Evolutionary conservation across 2,888 invertebrate genomes (phyloP), one percentile per base, ranked within the genome.

Genomic region (Cantharis nigra): DNA sequence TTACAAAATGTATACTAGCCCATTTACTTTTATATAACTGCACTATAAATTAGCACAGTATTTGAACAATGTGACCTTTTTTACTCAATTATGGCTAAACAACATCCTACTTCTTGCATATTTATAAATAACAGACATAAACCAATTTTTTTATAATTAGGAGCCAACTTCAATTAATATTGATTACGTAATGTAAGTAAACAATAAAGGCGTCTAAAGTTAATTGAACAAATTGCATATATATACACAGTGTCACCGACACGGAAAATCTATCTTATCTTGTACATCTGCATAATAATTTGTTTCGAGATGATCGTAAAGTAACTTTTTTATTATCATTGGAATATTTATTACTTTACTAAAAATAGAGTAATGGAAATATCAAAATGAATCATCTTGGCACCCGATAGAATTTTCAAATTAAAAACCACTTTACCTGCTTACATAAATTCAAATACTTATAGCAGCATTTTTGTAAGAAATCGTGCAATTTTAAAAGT

Each of bases 31-130:
- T 23, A 67, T 67, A 67, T 20, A 67, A 67, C 23, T 67, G 65
- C 65, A 67, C 23, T 49, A 49, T 49, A 49, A 49, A 67, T 67
- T 67, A 67, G 65, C 18, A 26, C 26, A 67, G 26, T 26, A n/a
- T 67, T 20, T 20, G 20, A 20, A 67, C 65, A 23, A 67, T 67
- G 72, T 73, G 72, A 73, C 72, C 72, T 73, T 73, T 67, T 67
- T 65, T 33, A 13, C n/a, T 62, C 30, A 67, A 23, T 49, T 49
- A 73, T 69, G 72, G 72, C 20, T 62, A 65, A 73, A 73, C 72
- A 67, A 73, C 72, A 73, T 73, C 72, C 72, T 49, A 73, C 72
- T 33, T 14, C 13, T 71, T 67, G 33, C n/a, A 65, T 73, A 62
- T 73, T 49, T 69, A 67, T 30, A 67, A 72, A 72, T 67, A 69